phyloP scores from a whole-genome alignment of 2,888 invertebrate species.

The Bellardia pandia region DNA sequence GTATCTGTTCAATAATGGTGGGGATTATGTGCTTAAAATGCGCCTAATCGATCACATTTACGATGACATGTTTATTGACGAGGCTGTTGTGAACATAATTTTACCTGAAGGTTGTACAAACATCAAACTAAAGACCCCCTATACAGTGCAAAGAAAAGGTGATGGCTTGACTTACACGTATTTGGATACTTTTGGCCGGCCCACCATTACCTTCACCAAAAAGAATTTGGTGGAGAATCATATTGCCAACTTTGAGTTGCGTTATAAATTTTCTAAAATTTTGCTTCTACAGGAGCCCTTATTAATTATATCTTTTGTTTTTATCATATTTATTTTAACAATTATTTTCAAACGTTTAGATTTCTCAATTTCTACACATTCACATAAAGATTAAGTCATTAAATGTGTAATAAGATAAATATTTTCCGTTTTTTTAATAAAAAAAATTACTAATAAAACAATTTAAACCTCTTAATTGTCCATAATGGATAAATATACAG shows the following conservation, averaged over 20 bases:
- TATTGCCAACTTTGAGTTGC: constrained; percentile 96
- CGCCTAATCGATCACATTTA: constrained; percentile 97
- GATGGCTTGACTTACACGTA: constrained; percentile 95
- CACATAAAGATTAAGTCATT: constrained; percentile 84
- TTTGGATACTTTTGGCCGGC: constrained; percentile 96
- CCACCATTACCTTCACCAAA: constrained; percentile 92
- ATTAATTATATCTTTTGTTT: constrained; percentile 94
- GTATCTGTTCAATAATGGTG: constrained; percentile 93
- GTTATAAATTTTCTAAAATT: constrained; percentile 93
- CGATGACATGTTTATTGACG: constrained; percentile 98
- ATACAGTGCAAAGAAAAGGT: constrained; percentile 89
- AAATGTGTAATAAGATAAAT: constrained; percentile 12
- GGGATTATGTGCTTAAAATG: constrained; percentile 94
- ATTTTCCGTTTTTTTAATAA: constrained; percentile 15
- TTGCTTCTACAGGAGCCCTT: constrained; percentile 97
- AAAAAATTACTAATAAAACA: neutral
- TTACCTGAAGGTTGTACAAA: constrained; percentile 96
- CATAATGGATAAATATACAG: too few relatives aligned
- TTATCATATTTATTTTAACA: constrained; percentile 94
- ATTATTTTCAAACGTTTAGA: constrained; percentile 98
- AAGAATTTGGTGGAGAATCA: constrained; percentile 97
- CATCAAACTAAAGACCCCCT: constrained; percentile 92
- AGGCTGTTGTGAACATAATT: constrained; percentile 93
- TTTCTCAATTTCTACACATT: constrained; percentile 92
- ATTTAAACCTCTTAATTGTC: neutral